Percentiles rank a stretch among this genome's conserved stretches.
phyloP scores from a whole-genome alignment of 1,140 invertebrate species.

The Philotrypesis tridentata region DNA sequence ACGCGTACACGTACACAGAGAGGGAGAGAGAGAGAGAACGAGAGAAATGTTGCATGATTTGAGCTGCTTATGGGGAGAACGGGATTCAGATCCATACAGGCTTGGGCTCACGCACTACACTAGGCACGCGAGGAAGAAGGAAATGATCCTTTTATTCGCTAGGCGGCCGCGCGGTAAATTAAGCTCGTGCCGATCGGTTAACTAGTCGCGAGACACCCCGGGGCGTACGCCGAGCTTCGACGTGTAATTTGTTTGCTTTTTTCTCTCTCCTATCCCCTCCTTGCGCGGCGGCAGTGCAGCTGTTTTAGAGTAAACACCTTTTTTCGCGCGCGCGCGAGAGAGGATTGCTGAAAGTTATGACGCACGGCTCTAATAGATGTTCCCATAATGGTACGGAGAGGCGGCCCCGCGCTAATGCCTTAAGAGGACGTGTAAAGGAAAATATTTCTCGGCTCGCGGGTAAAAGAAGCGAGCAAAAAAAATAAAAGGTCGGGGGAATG shows the following conservation, averaged over 20 bases:
- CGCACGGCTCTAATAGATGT: not conserved
- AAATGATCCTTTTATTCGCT: constrained; percentile 29
- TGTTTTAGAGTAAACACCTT: constrained; percentile 22
- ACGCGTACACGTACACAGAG: not conserved
- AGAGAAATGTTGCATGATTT: constrained; percentile 2
- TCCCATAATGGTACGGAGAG: not conserved
- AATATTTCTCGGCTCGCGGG: not conserved
- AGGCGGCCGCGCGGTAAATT: not conserved
- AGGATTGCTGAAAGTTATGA: constrained; percentile 8
- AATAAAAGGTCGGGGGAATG: too few relatives aligned
- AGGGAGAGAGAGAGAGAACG: not conserved
- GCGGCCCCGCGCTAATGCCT: not conserved
- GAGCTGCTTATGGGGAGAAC: constrained; percentile 33
- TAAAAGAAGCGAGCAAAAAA: not conserved
- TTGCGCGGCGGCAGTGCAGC: not conserved
- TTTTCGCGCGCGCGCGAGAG: not conserved
- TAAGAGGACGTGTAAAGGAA: not conserved
- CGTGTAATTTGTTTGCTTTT: constrained; percentile 4
- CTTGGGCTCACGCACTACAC: too few relatives aligned
- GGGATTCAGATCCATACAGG: not conserved
- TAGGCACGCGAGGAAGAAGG: constrained; percentile 16
- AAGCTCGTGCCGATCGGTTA: constrained; percentile 7
- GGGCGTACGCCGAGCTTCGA: not conserved
- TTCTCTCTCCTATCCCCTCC: not conserved
- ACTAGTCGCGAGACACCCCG: not conserved